Base-by-base conservation (phyloP, 1,140 invertebrate species). In the Bombus cullumanus region DNA sequence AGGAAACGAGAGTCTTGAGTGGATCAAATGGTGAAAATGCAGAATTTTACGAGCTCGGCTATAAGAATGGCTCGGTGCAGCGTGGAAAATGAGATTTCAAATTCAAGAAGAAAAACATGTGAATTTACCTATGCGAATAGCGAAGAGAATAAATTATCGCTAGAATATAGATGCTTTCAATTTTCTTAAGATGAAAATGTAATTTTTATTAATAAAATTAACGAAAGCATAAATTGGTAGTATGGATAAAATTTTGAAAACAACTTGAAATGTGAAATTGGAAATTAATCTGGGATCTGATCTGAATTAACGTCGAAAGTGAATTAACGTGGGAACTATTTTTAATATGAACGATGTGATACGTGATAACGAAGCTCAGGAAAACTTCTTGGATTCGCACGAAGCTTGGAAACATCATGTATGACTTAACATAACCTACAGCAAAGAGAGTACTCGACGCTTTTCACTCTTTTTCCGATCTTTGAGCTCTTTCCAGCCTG, bases 361-460 rank as follows among this genome's bases (percentile, higher is more conserved):
- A 53, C 57, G 43, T 53, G 37, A 88, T 66, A 39, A 34, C 43
- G 59, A 62, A 53, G 37, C 22, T 41, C 53, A n/a, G 69, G 22
- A 71, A 74, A 37, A 53, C 34, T 28, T 53, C 41, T 47, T 41
- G 64, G 47, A 86, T 86, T 66, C 66, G 34, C 57, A 31, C 34
- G 53, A 39, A 79, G 47, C 74, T 89, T 64, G 43, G 72, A 6
- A 69, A 28, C 22, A 31, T 39, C 34, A 59, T 87, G 89, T 85
- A 81, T 74, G 47, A 87, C 68, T 69, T 83, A 41, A 83, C 75
- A 18, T 85, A 75, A 81, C 83, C 79, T 10, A 37, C 34, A 66
- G 77, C 72, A n/a, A 57, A 69, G 80, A 47, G 64, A 85, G 62
- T 31, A 72, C 62, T 78, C 59, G 31, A 83, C 59, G 78, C 64